Conservation (phyloP, 2,113 vertebrate species). For the Neogale vison region DNA sequence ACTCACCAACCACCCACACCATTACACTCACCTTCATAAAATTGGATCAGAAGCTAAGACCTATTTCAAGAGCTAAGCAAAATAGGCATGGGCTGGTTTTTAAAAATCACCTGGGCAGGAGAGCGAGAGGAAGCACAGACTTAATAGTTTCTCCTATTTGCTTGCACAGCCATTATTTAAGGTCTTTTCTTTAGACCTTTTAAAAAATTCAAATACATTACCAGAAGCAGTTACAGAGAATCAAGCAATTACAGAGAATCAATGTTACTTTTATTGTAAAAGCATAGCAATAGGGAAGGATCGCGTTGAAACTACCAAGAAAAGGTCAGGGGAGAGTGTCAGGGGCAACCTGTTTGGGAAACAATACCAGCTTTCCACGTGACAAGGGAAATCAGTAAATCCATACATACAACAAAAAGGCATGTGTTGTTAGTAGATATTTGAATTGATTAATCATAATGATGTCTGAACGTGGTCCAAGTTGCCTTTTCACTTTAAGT, state of each 20-base stretch:
- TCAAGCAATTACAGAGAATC: constrained; percentile 58
- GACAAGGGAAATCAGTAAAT: constrained; percentile 44
- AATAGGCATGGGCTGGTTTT: background rate
- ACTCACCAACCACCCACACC: background rate
- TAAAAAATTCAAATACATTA: constrained; percentile 59
- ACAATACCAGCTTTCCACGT: background rate
- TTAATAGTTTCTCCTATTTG: background rate
- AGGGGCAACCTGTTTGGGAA: constrained; percentile 5
- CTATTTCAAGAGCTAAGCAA: background rate
- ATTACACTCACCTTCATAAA: background rate
- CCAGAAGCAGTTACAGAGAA: constrained; percentile 46
- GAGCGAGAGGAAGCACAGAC: background rate
- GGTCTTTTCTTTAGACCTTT: constrained; percentile 40
- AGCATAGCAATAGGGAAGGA: background rate
- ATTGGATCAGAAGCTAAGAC: background rate
- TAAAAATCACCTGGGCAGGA: background rate
- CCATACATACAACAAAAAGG: constrained; percentile 48
- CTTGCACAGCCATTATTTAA: constrained; percentile 16
- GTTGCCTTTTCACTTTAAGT: constrained; percentile 50
- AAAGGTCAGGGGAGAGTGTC: background rate
- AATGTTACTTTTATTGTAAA: background rate
- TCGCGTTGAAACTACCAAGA: background rate
- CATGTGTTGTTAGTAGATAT: constrained; percentile 9
- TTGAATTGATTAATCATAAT: constrained; percentile 56
- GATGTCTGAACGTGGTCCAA: constrained; percentile 49